A percentile compares a stretch with the other conserved stretches of the same genome.
phyloP scores from a whole-genome alignment of 2,888 invertebrate species.

The Synergus laeviventris region DNA sequence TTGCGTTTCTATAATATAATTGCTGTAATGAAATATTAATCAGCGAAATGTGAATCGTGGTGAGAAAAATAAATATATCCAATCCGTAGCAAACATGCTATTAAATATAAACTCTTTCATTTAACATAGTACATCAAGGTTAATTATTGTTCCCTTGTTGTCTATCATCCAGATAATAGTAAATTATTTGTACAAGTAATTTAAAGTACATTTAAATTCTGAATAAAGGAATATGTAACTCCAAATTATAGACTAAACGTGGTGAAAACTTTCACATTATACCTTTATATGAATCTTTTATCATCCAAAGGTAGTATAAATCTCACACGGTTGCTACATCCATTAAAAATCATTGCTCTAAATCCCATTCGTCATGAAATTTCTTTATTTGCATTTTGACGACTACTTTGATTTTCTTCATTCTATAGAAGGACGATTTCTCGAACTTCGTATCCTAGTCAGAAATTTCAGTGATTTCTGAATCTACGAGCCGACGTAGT shows the following conservation, averaged over 20 bases:
- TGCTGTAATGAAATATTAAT: slow-evolving; percentile 28
- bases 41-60: slow-evolving; percentile 11
- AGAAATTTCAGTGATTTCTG: slow-evolving; percentile 25
- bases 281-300: neutral
- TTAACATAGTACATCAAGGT: too few species aligned
- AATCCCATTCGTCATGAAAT: neutral
- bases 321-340: neutral
- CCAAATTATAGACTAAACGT: too few species aligned
- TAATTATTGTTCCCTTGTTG: too few species aligned
- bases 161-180: too few species aligned
- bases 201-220: slow-evolving; percentile 8
- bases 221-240: slow-evolving; percentile 30
- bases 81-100: too few species aligned
- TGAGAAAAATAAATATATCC: too few species aligned
- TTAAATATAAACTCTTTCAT: too few species aligned
- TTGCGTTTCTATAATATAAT: neutral
- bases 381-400: slow-evolving; percentile 25
- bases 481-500: slow-evolving; percentile 14
- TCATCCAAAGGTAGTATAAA: neutral
- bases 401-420: neutral
- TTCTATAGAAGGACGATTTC: neutral
- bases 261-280: neutral
- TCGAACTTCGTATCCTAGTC: neutral
- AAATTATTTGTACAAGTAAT: too few species aligned
- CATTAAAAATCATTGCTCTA: neutral